These are phyloP conservation scores for Oncorhynchus masou DNA, from an alignment of 2,113 vertebrate species.

Conservation along the genomic window DNA sequence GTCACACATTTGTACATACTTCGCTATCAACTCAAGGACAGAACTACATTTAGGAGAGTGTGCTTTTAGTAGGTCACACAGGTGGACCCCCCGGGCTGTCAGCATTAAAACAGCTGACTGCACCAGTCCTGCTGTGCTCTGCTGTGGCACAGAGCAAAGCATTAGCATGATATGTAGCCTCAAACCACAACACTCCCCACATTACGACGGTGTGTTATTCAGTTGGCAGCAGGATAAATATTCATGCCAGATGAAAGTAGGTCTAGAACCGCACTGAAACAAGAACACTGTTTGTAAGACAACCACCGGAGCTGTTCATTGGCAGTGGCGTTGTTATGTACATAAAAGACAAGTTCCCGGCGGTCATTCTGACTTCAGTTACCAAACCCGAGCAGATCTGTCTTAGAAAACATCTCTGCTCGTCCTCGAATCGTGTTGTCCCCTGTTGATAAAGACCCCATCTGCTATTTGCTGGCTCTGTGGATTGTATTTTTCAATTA, in stretches of 20 bases:
- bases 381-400: no score
- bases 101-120: background rate
- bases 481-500: no score
- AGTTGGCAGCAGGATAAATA: slow-evolving; percentile 39
- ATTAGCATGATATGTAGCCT: slow-evolving; percentile 4
- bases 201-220: slow-evolving; percentile 54
- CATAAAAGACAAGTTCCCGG: no score
- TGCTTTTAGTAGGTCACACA: slow-evolving; percentile 2
- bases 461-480: no score
- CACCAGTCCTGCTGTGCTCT: background rate
- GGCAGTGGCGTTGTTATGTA: no score
- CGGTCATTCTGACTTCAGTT: no score
- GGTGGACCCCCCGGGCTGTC: background rate
- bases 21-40: no score
- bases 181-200: slow-evolving; percentile 22
- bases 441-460: no score
- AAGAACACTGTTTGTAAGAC: background rate
- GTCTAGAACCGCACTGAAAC: background rate
- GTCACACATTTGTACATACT: no score
- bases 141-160: background rate
- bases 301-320: background rate
- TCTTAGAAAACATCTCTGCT: no score
- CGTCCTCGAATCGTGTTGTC: no score
- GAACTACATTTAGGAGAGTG: background rate
- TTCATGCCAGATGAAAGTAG: slow-evolving; percentile 19